Conservation (phyloP, 2,113 vertebrate genomes). For the Channa argus region DNA sequence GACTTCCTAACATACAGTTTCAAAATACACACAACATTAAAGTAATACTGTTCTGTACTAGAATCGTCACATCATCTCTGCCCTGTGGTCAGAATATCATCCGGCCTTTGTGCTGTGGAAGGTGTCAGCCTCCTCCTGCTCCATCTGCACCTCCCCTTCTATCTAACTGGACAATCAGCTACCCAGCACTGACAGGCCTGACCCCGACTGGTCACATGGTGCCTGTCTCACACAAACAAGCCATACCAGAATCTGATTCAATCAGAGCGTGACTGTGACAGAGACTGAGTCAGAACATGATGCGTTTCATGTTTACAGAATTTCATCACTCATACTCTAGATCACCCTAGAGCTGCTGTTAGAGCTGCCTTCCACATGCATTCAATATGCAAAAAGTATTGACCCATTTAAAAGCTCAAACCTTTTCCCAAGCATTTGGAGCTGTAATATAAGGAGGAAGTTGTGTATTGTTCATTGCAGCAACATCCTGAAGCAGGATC, state of each 20-base stretch:
- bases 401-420: neutral
- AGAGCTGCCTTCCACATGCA: neutral
- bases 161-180: constrained; percentile 3
- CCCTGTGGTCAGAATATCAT: neutral
- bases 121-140: neutral
- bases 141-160: constrained; percentile 10
- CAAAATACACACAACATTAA: too few relatives aligned
- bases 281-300: neutral
- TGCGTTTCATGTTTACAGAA: neutral
- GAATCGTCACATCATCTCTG: neutral
- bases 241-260: constrained; percentile 37
- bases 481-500: neutral
- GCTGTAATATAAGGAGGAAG: constrained; percentile 23
- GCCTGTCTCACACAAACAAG: constrained; percentile 40
- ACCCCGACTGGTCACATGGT: constrained; percentile 30
- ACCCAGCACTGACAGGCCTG: constrained; percentile 11
- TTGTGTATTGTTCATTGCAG: neutral
- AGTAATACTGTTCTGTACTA: neutral
- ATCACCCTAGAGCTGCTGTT: neutral
- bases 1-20: neutral
- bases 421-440: neutral
- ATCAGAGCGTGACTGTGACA: constrained; percentile 43
- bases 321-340: too few relatives aligned
- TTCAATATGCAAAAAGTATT: neutral
- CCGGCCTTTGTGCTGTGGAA: constrained; percentile 9